Evolutionary conservation across 2,113 vertebrate species (phyloP), one percentile per base, ranked within the genome.

Genomic region (Hydrolagus affinis): DNA sequence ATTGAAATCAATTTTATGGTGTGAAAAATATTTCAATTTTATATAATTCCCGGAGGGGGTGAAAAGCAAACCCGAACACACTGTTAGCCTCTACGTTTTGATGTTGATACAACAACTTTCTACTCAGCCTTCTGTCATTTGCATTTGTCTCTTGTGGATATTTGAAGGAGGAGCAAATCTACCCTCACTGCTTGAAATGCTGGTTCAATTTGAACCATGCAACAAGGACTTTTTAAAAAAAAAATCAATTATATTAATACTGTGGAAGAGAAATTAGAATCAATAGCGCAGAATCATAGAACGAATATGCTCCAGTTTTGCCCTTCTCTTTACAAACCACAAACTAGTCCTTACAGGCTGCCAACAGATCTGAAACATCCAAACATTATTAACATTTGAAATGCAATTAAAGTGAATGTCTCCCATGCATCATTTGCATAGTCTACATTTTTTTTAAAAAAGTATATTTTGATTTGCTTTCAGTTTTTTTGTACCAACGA

Each of bases 141-240:
- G 9, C 0, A 30, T 17, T 32, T 66, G 17, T 30, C 12, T 66
- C 17, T 21, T 32, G 77, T 30, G 25, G 30, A 62, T 30, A 66
- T 66, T 32, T 83, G 62, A 83, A 83, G 25, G 14, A 66, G 66
- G 32, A 32, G 14, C 78, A 83, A 74, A 83, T 66, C 75, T 76
- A n/a, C n/a, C 21, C 17, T 23, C n/a, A 78, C 3, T 30, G 11
- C 66, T 66, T 83, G 15, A 21, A 75, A 80, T 19, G 12, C 12
- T 19, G 11, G 30, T 30, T 83, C 60, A 8, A 83, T 30, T 32
- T 72, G 64, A 19, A 80, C 62, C 28, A 30, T 83, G 15, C 12
- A 30, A 21, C 62, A 80, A 25, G 73, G 44, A 44, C 17, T 62
- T 25, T 62, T 28, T 23, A 8, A 11, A 23, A 25, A 23, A 14